Base-by-base conservation (phyloP, 2,888 invertebrate genomes). In the Drosophila stalkeri region DNA sequence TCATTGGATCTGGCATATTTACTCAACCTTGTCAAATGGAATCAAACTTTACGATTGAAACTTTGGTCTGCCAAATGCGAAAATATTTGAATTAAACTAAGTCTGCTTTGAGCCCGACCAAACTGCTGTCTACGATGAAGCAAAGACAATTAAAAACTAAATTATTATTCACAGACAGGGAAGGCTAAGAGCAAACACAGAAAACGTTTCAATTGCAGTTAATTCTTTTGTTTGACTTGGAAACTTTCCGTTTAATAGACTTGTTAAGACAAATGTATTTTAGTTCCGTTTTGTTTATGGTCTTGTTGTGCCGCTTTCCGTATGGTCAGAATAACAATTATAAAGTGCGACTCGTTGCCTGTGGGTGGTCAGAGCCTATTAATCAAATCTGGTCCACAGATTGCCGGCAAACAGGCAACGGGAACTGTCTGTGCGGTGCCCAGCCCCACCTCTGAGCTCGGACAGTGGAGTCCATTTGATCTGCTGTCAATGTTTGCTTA, bases 281-380 rank as follows among this genome's bases (percentile, higher is more conserved):
- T 7, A 11, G 37, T 54, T 54, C 52, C 55, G 55, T 31, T 57
- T 20, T 35, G 14, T n/a, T 16, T 18, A n/a, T 44, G 14, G 11
- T 39, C 27, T 20, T 41, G 20, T 68, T 55, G 55, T 20, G 56
- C 27, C n/a, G 51, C 35, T 67, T 52, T 51, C 57, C 44, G 65
- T 70, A 60, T 57, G 57, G 46, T 23, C 54, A 2, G 43, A 55
- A 56, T 52, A 73, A 47, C 75, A 81, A 80, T 71, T 76, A 85
- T 70, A 79, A 77, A 77, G 79, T 72, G 56, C 63, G 63, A 68
- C 47, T 65, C 54, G 70, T 52, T 75, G 80, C 63, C 66, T 74
- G 80, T 83, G 86, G 81, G 86, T 89, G 89, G 86, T 70, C 80
- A 56, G 31, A 27, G 52, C 47, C 72, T 51, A 89, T 86, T 87